These are phyloP conservation scores for Agonopterix arenella DNA, from an alignment of 2,888 invertebrate species.

Conservation along the genomic window DNA sequence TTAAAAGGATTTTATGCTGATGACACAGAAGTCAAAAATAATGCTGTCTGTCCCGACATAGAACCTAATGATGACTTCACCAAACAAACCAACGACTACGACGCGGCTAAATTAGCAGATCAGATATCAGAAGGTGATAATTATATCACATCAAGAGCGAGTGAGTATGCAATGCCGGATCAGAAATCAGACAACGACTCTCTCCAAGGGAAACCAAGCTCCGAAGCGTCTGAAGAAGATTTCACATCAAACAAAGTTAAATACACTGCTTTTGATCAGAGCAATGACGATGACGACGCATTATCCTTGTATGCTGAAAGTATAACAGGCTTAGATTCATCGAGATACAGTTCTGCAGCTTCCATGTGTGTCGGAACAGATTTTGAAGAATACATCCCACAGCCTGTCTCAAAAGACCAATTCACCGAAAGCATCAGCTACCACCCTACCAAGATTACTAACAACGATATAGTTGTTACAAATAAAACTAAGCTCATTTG, in stretches of 20 bases:
- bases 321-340: conserved; percentile 48
- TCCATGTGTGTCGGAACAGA: conserved; percentile 2
- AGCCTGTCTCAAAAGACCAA: conserved; percentile 16
- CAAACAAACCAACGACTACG: neutral
- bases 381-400: conserved; percentile 41
- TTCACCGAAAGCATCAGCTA: conserved; percentile 23
- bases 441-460: conserved; percentile 31
- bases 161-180: conserved; percentile 4
- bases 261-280: conserved; percentile 17
- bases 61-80: neutral
- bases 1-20: conserved; percentile 18
- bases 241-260: conserved; percentile 6
- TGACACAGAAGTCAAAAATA: neutral
- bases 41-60: neutral
- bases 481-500: conserved; percentile 22
- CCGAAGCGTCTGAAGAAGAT: neutral
- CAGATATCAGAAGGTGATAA: conserved; percentile 10
- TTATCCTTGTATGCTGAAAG: conserved; percentile 61
- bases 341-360: conserved; percentile 17
- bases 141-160: conserved; percentile 2
- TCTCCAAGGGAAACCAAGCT: neutral
- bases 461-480: neutral
- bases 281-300: conserved; percentile 43
- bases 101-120: neutral
- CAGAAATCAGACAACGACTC: neutral